Percentiles rank a stretch among this genome's conserved stretches.
Evolutionary conservation across 2,797 vertebrate genomes (phyloP).

Genomic region (Echiichthys vipera): DNA sequence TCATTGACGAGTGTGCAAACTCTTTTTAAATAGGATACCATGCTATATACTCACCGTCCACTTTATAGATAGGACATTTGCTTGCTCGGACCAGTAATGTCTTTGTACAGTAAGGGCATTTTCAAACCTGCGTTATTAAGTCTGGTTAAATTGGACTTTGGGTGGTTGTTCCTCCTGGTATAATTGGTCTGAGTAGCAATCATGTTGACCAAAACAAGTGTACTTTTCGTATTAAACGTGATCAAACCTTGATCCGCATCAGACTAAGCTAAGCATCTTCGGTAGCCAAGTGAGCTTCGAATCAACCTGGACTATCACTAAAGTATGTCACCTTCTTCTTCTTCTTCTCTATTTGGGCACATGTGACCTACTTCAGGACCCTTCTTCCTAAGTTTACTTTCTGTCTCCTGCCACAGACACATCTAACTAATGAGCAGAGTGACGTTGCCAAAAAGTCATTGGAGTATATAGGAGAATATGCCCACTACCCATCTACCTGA

Average conservation of each 20-base stretch:
- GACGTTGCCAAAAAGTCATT: no score
- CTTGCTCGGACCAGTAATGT: background rate
- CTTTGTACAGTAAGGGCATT: background rate
- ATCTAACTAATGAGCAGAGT: background rate
- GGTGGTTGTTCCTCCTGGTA: background rate
- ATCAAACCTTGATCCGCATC: no score
- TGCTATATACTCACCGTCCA: no score
- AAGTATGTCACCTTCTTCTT: background rate
- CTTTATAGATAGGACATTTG: no score
- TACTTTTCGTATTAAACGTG: no score
- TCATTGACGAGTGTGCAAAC: background rate
- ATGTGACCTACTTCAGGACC: background rate
- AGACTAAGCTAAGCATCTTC: no score
- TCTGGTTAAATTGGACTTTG: no score
- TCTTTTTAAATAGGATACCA: background rate
- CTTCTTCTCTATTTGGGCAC: background rate
- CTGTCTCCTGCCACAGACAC: background rate
- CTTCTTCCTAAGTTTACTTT: background rate
- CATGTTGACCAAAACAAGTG: no score
- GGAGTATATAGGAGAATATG: no score
- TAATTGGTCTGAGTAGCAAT: background rate
- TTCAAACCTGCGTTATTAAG: background rate
- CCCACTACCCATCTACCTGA: no score
- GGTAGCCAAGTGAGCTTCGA: no score
- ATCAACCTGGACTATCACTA: background rate